phyloP scores from a whole-genome alignment of 2,797 vertebrate genomes.

The Manis crassicaudata region DNA sequence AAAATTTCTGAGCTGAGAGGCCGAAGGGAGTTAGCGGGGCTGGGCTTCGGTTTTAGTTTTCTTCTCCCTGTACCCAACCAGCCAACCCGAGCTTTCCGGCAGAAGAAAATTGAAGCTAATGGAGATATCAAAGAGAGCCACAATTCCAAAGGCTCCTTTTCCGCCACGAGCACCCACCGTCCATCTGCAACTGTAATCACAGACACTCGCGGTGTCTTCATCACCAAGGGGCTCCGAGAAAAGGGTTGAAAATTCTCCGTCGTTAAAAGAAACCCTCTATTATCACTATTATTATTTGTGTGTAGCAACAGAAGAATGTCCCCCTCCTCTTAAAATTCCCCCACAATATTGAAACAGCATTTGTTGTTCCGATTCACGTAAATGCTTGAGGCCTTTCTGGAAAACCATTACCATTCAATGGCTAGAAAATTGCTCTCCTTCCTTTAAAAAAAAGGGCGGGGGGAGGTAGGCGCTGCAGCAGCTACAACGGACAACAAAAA shows the following conservation, averaged over 20 bases:
- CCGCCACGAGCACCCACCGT: constrained; percentile 46
- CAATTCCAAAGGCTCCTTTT: constrained; percentile 32
- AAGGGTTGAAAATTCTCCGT: constrained; percentile 22
- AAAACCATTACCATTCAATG: constrained; percentile 79
- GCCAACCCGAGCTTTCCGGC: constrained; percentile 41
- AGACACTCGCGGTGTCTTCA: not conserved
- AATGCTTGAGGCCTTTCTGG: constrained; percentile 79
- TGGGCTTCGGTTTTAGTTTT: not conserved
- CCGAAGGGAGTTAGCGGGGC: not conserved
- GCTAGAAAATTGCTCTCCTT: constrained; percentile 78
- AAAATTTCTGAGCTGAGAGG: not conserved
- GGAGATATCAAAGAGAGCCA: constrained; percentile 65
- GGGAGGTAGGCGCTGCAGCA: not conserved
- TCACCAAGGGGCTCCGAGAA: not conserved
- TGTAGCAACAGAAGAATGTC: constrained; percentile 60
- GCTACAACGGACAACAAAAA: constrained; percentile 73
- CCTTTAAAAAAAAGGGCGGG: constrained; percentile 54
- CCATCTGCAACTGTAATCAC: constrained; percentile 51
- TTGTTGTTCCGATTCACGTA: constrained; percentile 69
- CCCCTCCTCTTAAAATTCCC: constrained; percentile 67
- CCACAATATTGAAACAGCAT: constrained; percentile 71
- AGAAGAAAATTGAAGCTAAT: constrained; percentile 65
- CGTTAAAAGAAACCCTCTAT: constrained; percentile 35
- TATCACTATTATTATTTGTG: constrained; percentile 50
- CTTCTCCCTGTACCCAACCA: not conserved